These are phyloP conservation scores for Enhydra lutris DNA, from an alignment of 2,113 vertebrate genomes.

Conservation along the genomic window DNA sequence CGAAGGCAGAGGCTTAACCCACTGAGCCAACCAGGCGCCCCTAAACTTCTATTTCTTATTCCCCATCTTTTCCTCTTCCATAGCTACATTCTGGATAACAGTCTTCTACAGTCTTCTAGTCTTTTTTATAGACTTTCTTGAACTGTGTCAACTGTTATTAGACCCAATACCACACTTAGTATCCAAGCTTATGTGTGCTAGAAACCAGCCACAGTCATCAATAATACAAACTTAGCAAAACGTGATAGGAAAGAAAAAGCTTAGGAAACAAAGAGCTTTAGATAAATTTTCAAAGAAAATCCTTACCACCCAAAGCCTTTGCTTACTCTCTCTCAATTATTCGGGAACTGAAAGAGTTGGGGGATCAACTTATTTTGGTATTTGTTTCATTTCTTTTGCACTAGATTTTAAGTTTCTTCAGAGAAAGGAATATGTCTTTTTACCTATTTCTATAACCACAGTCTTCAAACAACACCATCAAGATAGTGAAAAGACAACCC, in stretches of 20 bases:
- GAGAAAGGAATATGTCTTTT: background rate
- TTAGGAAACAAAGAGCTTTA: background rate
- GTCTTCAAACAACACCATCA: background rate
- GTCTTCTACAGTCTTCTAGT: background rate
- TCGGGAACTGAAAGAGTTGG: background rate
- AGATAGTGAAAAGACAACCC: background rate
- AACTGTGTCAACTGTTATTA: background rate
- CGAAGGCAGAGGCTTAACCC: too few species aligned
- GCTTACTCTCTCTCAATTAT: background rate
- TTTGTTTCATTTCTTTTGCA: background rate
- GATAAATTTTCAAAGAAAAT: background rate
- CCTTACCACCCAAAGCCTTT: background rate
- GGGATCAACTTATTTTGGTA: background rate
- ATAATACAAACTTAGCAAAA: background rate
- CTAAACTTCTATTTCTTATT: too few species aligned
- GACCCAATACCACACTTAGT: background rate
- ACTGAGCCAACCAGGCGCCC: too few species aligned
- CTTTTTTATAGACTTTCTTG: background rate
- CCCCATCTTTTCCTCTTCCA: background rate
- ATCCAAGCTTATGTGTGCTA: background rate
- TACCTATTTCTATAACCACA: background rate
- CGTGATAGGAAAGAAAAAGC: background rate
- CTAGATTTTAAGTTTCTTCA: background rate
- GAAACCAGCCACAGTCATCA: background rate
- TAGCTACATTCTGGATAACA: too few species aligned